Evolutionary conservation across 2,888 invertebrate genomes (phyloP).

Genomic region (Hipparchia semele): DNA sequence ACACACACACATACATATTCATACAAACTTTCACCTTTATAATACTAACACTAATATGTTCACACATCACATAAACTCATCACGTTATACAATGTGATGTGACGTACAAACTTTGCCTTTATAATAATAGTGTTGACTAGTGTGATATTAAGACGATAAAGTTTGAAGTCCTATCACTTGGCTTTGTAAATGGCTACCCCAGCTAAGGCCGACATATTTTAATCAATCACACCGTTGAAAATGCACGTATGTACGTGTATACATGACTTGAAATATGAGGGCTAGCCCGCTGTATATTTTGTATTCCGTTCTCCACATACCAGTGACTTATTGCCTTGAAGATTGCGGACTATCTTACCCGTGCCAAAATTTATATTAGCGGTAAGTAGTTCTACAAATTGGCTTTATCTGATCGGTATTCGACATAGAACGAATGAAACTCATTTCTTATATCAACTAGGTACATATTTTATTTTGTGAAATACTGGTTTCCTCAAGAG

Average conservation of each 20-base stretch:
- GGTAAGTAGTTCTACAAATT: slow-evolving; percentile 38
- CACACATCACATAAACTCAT: too few species aligned
- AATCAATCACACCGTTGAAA: slow-evolving; percentile 70
- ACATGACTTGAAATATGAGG: slow-evolving; percentile 38
- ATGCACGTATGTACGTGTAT: slow-evolving; percentile 50
- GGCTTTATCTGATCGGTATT: slow-evolving; percentile 32
- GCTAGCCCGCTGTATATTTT: slow-evolving; percentile 24
- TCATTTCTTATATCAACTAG: slow-evolving; percentile 21
- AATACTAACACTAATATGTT: too few species aligned
- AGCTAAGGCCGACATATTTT: slow-evolving; percentile 51
- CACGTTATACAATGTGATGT: too few species aligned
- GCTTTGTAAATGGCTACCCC: slow-evolving; percentile 16
- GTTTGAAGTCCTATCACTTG: neutral
- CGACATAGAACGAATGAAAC: slow-evolving; percentile 24
- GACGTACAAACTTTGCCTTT: too few species aligned
- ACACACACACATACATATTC: too few species aligned
- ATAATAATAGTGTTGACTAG: too few species aligned
- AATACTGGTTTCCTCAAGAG: neutral
- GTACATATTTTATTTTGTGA: slow-evolving; percentile 17
- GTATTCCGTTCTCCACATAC: slow-evolving; percentile 43
- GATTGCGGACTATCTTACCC: slow-evolving; percentile 30
- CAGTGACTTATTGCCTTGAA: slow-evolving; percentile 65
- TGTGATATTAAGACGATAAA: too few species aligned
- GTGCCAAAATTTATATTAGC: slow-evolving; percentile 36
- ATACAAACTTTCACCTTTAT: too few species aligned